Conservation (phyloP, 2,888 invertebrate species). For the Nesidiocoris tenuis region DNA sequence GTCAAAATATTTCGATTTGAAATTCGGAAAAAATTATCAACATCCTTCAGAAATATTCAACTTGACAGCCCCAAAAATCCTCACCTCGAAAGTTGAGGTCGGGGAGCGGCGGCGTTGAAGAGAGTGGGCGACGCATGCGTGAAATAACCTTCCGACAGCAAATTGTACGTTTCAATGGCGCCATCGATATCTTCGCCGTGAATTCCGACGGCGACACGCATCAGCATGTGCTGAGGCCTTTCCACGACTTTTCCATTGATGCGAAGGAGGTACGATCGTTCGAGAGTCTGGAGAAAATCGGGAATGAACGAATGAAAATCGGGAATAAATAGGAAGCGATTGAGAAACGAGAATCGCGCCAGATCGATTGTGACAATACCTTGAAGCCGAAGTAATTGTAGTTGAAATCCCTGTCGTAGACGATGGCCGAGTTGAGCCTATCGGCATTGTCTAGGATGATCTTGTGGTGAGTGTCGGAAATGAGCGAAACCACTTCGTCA, state of each 20-base stretch:
- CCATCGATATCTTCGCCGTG: slow-evolving; percentile 90
- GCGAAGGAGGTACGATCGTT: slow-evolving; percentile 90
- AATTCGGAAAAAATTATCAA: background rate
- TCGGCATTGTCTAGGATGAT: slow-evolving; percentile 86
- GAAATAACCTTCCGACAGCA: slow-evolving; percentile 91
- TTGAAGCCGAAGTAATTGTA: slow-evolving; percentile 99
- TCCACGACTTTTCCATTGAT: slow-evolving; percentile 88
- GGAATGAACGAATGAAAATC: too few relatives aligned
- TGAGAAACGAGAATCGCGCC: background rate
- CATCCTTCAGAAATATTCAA: background rate
- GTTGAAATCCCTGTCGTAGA: slow-evolving; percentile 93
- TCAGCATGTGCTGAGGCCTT: slow-evolving; percentile 97
- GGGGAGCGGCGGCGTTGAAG: slow-evolving; percentile 88
- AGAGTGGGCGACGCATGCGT: slow-evolving; percentile 98
- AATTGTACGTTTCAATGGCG: slow-evolving; percentile 93
- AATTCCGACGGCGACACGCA: slow-evolving; percentile 95
- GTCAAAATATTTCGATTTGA: background rate
- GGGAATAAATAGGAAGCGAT: background rate
- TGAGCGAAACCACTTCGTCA: slow-evolving; percentile 74
- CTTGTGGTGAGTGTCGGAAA: slow-evolving; percentile 77
- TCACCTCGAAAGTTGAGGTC: slow-evolving; percentile 89
- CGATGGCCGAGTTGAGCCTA: slow-evolving; percentile 87
- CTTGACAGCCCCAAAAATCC: background rate
- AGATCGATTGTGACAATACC: slow-evolving; percentile 51
- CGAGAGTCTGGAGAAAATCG: slow-evolving; percentile 70